Conservation (phyloP, 2,888 invertebrate genomes). For the Dugesia japonica region DNA sequence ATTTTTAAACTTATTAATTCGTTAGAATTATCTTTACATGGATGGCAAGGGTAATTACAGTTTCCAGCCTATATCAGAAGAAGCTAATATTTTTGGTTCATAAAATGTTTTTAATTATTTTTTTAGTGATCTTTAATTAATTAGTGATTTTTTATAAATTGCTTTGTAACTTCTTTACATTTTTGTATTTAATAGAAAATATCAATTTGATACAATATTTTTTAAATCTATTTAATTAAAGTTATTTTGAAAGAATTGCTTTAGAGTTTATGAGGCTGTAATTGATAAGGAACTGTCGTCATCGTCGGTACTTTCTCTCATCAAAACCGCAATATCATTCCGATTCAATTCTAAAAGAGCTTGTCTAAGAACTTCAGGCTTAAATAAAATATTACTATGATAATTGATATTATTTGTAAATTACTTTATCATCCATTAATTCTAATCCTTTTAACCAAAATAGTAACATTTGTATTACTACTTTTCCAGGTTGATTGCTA, state of each 20-base stretch:
- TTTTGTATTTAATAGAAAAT: no score
- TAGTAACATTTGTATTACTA: neutral
- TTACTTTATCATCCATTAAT: neutral
- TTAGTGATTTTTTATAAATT: no score
- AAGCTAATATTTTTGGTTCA: constrained; percentile 79
- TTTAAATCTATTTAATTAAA: neutral
- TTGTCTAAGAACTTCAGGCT: neutral
- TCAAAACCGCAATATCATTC: neutral
- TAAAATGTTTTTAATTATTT: neutral
- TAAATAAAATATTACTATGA: neutral
- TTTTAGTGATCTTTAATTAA: neutral
- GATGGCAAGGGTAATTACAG: constrained; percentile 80
- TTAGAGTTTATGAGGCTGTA: neutral
- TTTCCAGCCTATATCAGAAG: constrained; percentile 68
- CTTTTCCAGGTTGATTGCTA: neutral
- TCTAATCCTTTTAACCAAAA: constrained; percentile 8
- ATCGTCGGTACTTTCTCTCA: neutral
- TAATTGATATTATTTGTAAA: neutral
- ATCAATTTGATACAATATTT: no score
- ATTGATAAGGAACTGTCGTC: neutral
- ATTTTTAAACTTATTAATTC: constrained; percentile 41
- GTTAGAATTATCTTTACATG: constrained; percentile 79
- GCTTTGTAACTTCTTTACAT: no score
- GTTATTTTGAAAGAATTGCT: neutral
- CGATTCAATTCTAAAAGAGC: neutral